Evolutionary conservation across 23 tunicate species (phyloP).

Genomic region (Oikopleura albicans): DNA sequence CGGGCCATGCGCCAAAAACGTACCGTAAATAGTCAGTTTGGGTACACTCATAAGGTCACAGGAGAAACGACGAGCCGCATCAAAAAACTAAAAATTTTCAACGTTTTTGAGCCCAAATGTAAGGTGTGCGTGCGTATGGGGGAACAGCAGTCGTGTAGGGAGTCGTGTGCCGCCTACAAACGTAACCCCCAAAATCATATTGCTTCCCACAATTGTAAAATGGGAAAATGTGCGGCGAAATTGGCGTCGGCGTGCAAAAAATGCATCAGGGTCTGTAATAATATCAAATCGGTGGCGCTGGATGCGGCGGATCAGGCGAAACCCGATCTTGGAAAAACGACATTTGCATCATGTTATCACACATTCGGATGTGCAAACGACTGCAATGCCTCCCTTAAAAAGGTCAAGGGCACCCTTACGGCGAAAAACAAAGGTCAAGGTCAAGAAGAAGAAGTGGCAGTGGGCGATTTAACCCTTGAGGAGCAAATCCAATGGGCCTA

Average conservation of each 20-base stretch:
- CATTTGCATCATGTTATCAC: neutral
- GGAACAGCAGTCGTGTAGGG: neutral
- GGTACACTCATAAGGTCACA: neutral
- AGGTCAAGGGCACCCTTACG: slow-evolving; percentile 10
- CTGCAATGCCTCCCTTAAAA: neutral
- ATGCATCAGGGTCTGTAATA: neutral
- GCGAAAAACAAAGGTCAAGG: too few relatives aligned
- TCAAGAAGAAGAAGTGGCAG: neutral
- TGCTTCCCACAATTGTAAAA: neutral
- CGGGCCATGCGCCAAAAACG: too few relatives aligned
- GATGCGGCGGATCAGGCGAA: neutral
- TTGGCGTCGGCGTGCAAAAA: neutral
- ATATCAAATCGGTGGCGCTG: neutral
- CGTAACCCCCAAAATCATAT: slow-evolving; percentile 4
- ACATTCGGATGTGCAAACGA: slow-evolving; percentile 12
- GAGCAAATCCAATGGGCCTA: neutral
- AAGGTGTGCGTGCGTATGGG: neutral
- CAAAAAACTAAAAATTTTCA: neutral
- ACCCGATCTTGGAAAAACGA: neutral
- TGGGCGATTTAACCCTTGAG: neutral
- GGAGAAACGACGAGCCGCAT: neutral
- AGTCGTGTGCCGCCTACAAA: slow-evolving; percentile 8
- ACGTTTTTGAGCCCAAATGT: slow-evolving; percentile 6
- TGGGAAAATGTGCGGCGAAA: neutral
- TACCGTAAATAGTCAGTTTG: neutral